A percentile compares a stretch with the other conserved stretches of the same genome.
Conservation (phyloP, 2,888 invertebrate genomes). For the Marronus borbonicus region DNA sequence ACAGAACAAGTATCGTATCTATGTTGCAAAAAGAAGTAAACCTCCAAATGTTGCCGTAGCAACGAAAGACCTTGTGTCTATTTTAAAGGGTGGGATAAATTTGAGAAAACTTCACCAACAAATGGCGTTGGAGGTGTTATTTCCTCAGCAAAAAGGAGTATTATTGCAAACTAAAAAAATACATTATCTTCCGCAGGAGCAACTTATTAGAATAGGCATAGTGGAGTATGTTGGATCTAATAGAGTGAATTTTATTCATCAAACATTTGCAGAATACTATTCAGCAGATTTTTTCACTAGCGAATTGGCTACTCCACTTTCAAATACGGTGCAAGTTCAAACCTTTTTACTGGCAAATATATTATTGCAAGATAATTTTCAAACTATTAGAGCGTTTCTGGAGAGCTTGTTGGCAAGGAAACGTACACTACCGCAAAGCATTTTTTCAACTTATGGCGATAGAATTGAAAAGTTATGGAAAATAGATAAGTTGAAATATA, state of each 20-base stretch:
- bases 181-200: not conserved
- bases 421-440: not conserved
- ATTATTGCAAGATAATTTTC: not conserved
- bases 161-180: not conserved
- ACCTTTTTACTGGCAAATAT: not conserved
- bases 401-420: not conserved
- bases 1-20: not conserved
- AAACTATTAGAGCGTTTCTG: not conserved
- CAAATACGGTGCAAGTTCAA: not conserved
- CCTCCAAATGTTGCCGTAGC: not conserved
- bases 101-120: constrained; percentile 10
- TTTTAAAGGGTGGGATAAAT: constrained; percentile 1
- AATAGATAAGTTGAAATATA: not conserved
- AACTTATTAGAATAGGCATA: constrained; percentile 10
- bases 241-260: not conserved
- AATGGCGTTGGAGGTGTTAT: not conserved
- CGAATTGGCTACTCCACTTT: not conserved
- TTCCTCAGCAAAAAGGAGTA: not conserved
- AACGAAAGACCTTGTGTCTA: not conserved
- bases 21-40: not conserved
- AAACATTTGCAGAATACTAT: constrained; percentile 9
- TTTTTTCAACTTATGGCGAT: not conserved
- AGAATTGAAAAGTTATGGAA: not conserved
- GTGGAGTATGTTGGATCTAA: constrained; percentile 1
- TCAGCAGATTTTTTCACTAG: constrained; percentile 4